Conservation (phyloP, 2,797 vertebrate species). For the Smutsia gigantea region DNA sequence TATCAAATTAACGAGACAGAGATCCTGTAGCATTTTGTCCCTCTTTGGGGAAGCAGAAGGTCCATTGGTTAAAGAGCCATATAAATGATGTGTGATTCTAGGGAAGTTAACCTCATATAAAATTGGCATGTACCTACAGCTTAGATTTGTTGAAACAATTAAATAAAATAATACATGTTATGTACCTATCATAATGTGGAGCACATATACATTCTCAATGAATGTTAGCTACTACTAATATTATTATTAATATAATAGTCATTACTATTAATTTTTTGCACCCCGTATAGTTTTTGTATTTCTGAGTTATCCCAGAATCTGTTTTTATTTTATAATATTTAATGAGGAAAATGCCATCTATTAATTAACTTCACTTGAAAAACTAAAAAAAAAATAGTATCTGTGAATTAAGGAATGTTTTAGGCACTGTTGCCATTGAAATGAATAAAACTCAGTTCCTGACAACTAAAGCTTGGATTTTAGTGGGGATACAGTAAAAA, state of each 20-base stretch:
- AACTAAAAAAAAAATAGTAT: background rate
- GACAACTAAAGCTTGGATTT: background rate
- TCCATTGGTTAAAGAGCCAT: background rate
- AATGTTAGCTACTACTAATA: background rate
- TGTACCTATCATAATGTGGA: background rate
- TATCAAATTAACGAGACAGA: background rate
- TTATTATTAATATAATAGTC: background rate
- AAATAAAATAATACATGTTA: background rate
- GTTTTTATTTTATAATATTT: conserved; percentile 8
- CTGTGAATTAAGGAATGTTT: background rate
- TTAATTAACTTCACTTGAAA: background rate
- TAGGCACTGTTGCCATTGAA: background rate
- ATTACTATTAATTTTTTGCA: conserved; percentile 10
- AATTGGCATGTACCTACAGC: background rate
- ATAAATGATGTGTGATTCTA: background rate
- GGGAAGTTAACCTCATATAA: background rate
- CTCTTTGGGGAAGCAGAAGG: background rate
- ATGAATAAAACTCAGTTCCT: background rate
- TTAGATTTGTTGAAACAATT: background rate
- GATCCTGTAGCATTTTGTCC: background rate
- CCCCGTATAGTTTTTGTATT: background rate
- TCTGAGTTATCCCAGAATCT: background rate
- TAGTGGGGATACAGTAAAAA: background rate
- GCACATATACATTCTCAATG: background rate
- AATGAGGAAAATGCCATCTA: conserved; percentile 19